Conservation (phyloP, 2,113 vertebrate species). For the Struthio camelus region DNA sequence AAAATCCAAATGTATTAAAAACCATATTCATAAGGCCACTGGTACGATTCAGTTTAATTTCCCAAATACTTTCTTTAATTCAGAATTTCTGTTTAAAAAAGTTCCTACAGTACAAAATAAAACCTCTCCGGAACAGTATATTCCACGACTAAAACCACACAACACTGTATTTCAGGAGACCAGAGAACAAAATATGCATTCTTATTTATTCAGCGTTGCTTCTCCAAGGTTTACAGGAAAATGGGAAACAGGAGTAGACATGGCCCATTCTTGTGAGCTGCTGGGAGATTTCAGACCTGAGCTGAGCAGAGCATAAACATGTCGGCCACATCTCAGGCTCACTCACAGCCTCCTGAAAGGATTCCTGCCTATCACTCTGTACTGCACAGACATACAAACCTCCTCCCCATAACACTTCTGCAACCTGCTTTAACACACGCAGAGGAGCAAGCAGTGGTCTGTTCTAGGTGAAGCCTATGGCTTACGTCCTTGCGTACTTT, state of each 20-base stretch:
- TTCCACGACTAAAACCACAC: neutral
- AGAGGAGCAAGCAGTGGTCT: neutral
- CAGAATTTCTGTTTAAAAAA: neutral
- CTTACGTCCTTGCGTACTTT: neutral
- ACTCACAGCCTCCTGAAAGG: neutral
- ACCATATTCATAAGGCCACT: neutral
- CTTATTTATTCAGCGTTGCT: neutral
- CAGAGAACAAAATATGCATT: accelerated
- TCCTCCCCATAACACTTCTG: neutral
- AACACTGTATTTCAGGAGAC: neutral
- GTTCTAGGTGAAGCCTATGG: neutral
- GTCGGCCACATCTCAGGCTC: neutral
- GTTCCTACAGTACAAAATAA: neutral
- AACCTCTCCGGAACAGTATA: neutral
- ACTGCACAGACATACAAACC: neutral
- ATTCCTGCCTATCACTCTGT: accelerated
- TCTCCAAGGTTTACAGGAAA: neutral
- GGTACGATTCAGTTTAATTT: neutral
- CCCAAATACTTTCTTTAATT: neutral
- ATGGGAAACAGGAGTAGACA: neutral
- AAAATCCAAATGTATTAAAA: neutral
- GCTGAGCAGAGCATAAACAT: neutral
- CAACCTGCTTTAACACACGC: neutral
- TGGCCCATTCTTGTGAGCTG: neutral
- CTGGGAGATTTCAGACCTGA: neutral